Evolutionary conservation across 2,113 vertebrate species (phyloP), one percentile per base, ranked within the genome.

Genomic region (Bombycilla garrulus): DNA sequence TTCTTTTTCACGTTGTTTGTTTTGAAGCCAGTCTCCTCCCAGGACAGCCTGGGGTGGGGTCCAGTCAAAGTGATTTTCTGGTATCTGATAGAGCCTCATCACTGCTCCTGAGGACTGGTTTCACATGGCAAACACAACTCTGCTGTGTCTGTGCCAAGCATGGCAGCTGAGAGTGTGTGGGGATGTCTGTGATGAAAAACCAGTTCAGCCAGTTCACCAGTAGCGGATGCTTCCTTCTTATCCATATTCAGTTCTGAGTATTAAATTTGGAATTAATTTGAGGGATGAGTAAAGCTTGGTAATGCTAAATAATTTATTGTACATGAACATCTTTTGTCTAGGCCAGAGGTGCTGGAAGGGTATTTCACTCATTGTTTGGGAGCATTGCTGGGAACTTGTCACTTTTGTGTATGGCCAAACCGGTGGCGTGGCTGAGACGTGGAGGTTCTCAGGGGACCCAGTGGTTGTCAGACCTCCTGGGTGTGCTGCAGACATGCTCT

Each of bases 381-480:
- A 56, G 51, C 19, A 1, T 0, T 38, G 0, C 1, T 36, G 48
- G 35, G 84, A 64, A 19, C 35, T 26, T 54, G 38, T 26, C 0
- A 1, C 47, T 62, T 47, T 3, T 2, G 18, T 51, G 36, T 23
- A 1, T 10, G 23, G 44, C 57, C 66, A 57, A 2, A 11, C 47
- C 7, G 22, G 25, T 57, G 21, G 17, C 15, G 15, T 25, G 61
- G 48, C 12, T 1, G 1, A 1, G 3, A 25, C 53, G 4, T 18
- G 15, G 29, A 23, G 16, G 28, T 66, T 79, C 38, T 79, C 10
- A 6, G 57, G 15, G 64, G 53, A 60, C 11, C 44, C 12, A 3
- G 26, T 35, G 44, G 5, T 67, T 72, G 70, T 64, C 50, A 73
- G 15, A 29, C 36, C 45, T 35, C 36, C 58, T 81, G 50, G 29